phyloP scores from a whole-genome alignment of 37 sponge, comb jelly and placozoan genomes.

The Amphimedon queenslandica region DNA sequence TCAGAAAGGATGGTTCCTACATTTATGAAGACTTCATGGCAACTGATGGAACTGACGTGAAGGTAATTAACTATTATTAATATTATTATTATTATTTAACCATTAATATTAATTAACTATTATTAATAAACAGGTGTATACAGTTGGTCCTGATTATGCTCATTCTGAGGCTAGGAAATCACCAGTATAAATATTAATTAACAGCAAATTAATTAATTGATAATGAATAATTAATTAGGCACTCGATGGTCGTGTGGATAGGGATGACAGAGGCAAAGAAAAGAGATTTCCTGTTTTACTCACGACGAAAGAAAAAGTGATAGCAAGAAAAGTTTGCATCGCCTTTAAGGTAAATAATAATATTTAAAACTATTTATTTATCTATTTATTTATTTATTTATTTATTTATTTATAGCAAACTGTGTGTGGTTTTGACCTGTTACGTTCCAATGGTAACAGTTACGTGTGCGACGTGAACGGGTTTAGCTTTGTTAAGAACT shows the following conservation, averaged over 20 bases:
- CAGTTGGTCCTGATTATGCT: constrained; percentile 92
- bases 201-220: not conserved
- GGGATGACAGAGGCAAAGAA: constrained; percentile 89
- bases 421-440: constrained; percentile 96
- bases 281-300: constrained; percentile 89
- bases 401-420: constrained; percentile 63
- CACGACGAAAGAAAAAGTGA: constrained; percentile 86
- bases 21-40: constrained; percentile 95
- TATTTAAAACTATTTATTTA: not conserved
- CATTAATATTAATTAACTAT: no score
- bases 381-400: not conserved
- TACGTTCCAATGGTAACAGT: constrained; percentile 88
- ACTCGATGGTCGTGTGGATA: constrained; percentile 93
- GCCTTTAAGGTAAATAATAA: constrained; percentile 78
- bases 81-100: not conserved
- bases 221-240: constrained; percentile 38
- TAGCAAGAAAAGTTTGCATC: constrained; percentile 79
- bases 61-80: constrained; percentile 16
- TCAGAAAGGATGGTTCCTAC: constrained; percentile 79
- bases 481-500: constrained; percentile 96
- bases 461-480: constrained; percentile 99
- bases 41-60: constrained; percentile 95
- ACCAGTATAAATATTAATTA: constrained; percentile 49
- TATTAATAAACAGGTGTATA: constrained; percentile 59
- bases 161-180: constrained; percentile 96